Evolutionary conservation across 2,113 vertebrate species (phyloP), one percentile per base, ranked within the genome.

Genomic region (Campylomormyrus numenius): DNA sequence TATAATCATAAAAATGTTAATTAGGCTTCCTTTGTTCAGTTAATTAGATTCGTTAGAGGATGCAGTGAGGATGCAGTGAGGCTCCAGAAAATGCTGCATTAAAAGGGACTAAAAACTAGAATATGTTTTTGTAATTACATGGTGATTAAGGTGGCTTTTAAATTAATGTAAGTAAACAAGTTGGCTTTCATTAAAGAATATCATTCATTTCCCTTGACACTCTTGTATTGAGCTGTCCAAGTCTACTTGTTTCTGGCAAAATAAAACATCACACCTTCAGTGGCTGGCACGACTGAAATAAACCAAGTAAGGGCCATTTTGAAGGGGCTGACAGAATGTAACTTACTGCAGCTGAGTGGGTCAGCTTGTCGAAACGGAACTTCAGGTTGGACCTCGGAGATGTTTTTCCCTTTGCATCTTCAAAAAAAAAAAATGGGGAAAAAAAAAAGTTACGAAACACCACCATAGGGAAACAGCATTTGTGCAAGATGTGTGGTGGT

Each of bases 311-410:
- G 35, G 35, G 1, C 35, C 4, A 5, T 80, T 80, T 19, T 39
- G 13, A 80, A 17, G 35, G 74, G 74, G 5, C 6, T 80, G 2
- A 80, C 13, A 42, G 5, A 8, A 39, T 1, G 53, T 17, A 52
- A 95, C 97, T 94, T 91, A 99, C 98, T 90, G 93, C 88, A 0
- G 96, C 94, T 58, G 97, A 92, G 0, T 98, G 97, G 93, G 96
- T 97, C 94, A 98, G 93, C 92, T 97, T 98, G 93, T 99, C 98
- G 0, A 98, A 99, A 89, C 97, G 97, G 90, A 99, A 98, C 94
- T 98, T 99, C 93, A 99, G 96, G 94, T 97, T 99, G 86, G 97
- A 97, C 94, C 98, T 96, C 0, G 98, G 87, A 39, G 87, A 88
- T 24, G 96, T 98, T 92, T 96, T 98, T 94, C 95, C 98, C 93